Percentiles rank a stretch among this genome's conserved stretches.
Conservation (phyloP, 2,888 invertebrate species). For the Lacanobia wlatinum region DNA sequence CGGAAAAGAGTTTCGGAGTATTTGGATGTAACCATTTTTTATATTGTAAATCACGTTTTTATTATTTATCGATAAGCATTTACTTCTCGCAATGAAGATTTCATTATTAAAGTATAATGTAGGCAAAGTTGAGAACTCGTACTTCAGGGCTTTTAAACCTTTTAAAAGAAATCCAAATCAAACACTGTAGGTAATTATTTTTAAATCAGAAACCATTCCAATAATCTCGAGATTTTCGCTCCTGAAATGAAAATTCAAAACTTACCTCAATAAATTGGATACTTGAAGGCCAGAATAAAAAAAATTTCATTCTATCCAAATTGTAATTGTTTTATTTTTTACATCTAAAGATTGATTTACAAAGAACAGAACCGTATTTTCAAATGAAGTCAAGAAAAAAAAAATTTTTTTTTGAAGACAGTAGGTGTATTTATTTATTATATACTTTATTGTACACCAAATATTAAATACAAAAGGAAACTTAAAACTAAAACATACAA, state of each 20-base stretch:
- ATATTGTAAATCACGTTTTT: no score
- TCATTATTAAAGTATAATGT: not conserved
- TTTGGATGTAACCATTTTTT: no score
- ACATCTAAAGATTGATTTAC: not conserved
- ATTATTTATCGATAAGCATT: no score
- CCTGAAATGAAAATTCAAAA: constrained; percentile 21
- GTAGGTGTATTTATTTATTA: no score
- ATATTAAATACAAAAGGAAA: no score
- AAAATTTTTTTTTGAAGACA: no score
- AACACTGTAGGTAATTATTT: constrained; percentile 12
- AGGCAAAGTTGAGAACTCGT: not conserved
- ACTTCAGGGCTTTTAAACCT: not conserved
- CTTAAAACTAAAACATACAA: no score
- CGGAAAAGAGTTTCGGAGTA: no score
- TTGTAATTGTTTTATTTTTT: constrained; percentile 8
- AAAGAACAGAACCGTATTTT: not conserved
- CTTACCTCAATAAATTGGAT: constrained; percentile 11
- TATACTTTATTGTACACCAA: no score
- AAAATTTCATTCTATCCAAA: not conserved
- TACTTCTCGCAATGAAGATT: not conserved
- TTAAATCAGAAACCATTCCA: constrained; percentile 11
- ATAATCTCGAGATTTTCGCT: constrained; percentile 2
- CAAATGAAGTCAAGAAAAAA: no score
- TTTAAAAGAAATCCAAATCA: constrained; percentile 18
- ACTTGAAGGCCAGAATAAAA: not conserved